Evolutionary conservation across 2,888 invertebrate genomes (phyloP).

Genomic region (Autographa gamma): DNA sequence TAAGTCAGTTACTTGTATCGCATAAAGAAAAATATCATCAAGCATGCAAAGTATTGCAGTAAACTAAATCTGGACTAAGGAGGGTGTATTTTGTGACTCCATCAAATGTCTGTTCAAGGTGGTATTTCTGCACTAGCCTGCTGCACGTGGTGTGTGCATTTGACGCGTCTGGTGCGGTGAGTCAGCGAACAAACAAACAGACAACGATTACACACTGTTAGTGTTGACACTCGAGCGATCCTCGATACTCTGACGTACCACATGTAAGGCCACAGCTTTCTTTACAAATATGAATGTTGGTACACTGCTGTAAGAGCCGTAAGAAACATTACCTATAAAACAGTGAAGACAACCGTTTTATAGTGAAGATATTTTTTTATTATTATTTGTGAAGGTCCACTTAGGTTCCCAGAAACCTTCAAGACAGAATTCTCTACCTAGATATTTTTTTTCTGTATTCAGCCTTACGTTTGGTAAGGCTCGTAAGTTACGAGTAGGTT

Average conservation of each 20-base stretch:
- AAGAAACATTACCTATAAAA: background rate
- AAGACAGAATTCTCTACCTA: too few relatives aligned
- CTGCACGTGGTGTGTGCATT: background rate
- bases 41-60: too few relatives aligned
- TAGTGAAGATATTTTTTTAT: too few relatives aligned
- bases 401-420: background rate
- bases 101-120: background rate
- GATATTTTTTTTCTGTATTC: too few relatives aligned
- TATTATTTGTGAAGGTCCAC: too few relatives aligned
- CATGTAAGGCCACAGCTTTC: background rate
- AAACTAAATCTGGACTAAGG: too few relatives aligned
- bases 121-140: background rate
- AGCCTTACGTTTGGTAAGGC: too few relatives aligned
- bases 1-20: too few relatives aligned
- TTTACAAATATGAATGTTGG: background rate
- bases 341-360: background rate
- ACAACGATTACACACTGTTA: constrained; percentile 39
- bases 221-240: constrained; percentile 23
- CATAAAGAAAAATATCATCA: too few relatives aligned
- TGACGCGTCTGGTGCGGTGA: constrained; percentile 47
- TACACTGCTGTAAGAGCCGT: background rate
- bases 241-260: background rate
- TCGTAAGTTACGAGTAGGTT: too few relatives aligned
- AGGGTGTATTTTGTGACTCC: too few relatives aligned
- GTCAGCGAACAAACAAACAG: constrained; percentile 46